A percentile compares a stretch with the other conserved stretches of the same genome.
phyloP scores from a whole-genome alignment of 1,140 invertebrate genomes.

The Tachypleus tridentatus region DNA sequence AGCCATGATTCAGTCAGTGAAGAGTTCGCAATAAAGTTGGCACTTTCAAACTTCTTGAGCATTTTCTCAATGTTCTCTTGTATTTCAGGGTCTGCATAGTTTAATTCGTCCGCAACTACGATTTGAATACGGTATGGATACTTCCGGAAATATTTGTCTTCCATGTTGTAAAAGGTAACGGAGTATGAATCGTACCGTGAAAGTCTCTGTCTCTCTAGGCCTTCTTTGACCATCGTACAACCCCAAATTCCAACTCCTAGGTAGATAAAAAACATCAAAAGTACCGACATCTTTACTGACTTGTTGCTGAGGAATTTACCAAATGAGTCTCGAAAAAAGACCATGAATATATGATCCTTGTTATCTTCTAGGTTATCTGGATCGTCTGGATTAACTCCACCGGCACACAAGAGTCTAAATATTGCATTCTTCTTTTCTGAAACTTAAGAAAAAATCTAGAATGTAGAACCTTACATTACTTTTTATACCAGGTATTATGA shows the following conservation, averaged over 20 bases:
- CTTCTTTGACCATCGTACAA: slow-evolving; percentile 73
- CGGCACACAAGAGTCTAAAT: slow-evolving; percentile 65
- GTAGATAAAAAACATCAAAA: slow-evolving; percentile 67
- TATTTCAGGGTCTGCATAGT: slow-evolving; percentile 68
- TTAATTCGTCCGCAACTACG: slow-evolving; percentile 64
- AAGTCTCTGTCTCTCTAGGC: slow-evolving; percentile 68
- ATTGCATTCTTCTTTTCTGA: slow-evolving; percentile 60
- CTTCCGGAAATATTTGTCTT: slow-evolving; percentile 78
- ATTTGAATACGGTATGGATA: slow-evolving; percentile 85
- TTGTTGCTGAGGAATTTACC: slow-evolving; percentile 61
- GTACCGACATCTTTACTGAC: slow-evolving; percentile 57
- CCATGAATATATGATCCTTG: slow-evolving; percentile 72
- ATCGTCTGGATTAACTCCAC: slow-evolving; percentile 66
- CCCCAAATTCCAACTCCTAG: slow-evolving; percentile 76
- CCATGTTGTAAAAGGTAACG: slow-evolving; percentile 73
- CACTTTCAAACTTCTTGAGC: slow-evolving; percentile 63
- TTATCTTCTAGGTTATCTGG: slow-evolving; percentile 76
- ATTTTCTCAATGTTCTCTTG: slow-evolving; percentile 67
- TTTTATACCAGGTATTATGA: too few relatives aligned
- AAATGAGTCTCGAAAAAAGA: slow-evolving; percentile 73
- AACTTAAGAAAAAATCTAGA: slow-evolving; percentile 27
- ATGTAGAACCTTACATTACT: too few relatives aligned
- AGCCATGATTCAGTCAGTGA: slow-evolving; percentile 86
- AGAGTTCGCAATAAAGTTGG: slow-evolving; percentile 54
- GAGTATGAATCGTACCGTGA: slow-evolving; percentile 82